A percentile compares a stretch with the other conserved stretches of the same genome.
phyloP scores from a whole-genome alignment of 2,113 vertebrate genomes.

The Ploceus nigricollis region DNA sequence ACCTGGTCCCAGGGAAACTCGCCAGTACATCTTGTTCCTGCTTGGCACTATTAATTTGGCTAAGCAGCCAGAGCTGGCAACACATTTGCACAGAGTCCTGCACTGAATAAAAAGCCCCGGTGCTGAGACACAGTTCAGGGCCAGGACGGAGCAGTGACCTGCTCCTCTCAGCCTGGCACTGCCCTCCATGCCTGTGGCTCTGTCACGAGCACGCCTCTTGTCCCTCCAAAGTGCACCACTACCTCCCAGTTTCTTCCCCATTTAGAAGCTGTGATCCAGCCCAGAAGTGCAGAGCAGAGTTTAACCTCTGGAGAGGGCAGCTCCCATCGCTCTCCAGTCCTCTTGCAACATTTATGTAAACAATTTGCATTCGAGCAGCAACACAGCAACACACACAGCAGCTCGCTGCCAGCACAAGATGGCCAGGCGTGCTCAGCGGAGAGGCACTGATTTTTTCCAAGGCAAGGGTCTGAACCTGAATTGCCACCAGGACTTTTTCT shows the following conservation, averaged over 20 bases:
- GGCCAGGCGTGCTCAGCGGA: fast-evolving
- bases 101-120: neutral
- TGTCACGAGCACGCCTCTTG: neutral
- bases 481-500: neutral
- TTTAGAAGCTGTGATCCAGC: neutral
- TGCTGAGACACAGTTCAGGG: neutral
- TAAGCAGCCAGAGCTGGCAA: neutral
- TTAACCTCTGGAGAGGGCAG: neutral
- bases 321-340: neutral
- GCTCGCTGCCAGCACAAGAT: neutral
- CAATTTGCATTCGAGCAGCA: neutral
- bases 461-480: neutral
- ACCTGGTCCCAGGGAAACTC: neutral
- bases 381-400: neutral
- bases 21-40: slow-evolving; percentile 30
- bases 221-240: neutral
- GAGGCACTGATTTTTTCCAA: neutral
- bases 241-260: neutral
- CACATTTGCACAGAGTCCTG: neutral
- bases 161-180: neutral
- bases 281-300: neutral
- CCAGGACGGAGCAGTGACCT: neutral
- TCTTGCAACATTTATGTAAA: neutral
- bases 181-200: neutral
- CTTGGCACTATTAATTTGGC: slow-evolving; percentile 20